Evolutionary conservation across 2,888 invertebrate genomes (phyloP).

Genomic region (Drosophila paramelanica): DNA sequence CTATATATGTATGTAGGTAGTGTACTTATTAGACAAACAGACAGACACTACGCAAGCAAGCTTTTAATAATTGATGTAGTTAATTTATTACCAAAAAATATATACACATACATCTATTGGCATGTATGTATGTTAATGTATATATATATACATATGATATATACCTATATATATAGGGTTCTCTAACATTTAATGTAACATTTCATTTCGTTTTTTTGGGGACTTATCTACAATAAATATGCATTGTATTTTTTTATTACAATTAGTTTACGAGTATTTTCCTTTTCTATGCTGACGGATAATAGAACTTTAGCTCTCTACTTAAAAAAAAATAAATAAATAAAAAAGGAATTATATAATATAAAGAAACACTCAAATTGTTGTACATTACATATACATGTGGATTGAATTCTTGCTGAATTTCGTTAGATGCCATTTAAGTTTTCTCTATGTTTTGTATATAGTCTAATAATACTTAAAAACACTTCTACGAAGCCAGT

Average conservation of each 20-base stretch:
- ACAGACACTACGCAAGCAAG: conserved; percentile 53
- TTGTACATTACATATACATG: conserved; percentile 9
- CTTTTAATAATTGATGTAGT: conserved; percentile 39
- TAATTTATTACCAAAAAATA: conserved; percentile 34
- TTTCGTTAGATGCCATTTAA: conserved; percentile 38
- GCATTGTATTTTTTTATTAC: conserved; percentile 23
- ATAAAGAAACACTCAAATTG: conserved; percentile 15
- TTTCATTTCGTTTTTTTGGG: conserved; percentile 12
- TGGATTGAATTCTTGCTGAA: conserved; percentile 16
- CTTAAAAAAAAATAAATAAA: background rate
- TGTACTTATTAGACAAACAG: conserved; percentile 23
- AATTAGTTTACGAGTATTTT: conserved; percentile 33
- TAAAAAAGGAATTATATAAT: background rate
- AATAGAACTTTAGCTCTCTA: conserved; percentile 43
- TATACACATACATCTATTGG: conserved; percentile 25
- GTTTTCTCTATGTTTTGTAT: conserved; percentile 49
- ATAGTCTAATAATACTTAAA: conserved; percentile 78
- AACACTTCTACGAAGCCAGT: conserved; percentile 81
- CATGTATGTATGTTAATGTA: conserved; percentile 22
- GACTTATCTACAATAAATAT: conserved; percentile 26
- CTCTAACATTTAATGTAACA: conserved; percentile 58
- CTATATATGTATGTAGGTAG: conserved; percentile 9
- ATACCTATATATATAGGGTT: conserved; percentile 13
- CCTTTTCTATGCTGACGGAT: conserved; percentile 42
- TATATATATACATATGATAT: conserved; percentile 3